Percentiles rank a stretch among this genome's conserved stretches.
These are phyloP conservation scores for Erpornis zantholeuca DNA, from an alignment of 2,113 vertebrate genomes.

Conservation along the genomic window DNA sequence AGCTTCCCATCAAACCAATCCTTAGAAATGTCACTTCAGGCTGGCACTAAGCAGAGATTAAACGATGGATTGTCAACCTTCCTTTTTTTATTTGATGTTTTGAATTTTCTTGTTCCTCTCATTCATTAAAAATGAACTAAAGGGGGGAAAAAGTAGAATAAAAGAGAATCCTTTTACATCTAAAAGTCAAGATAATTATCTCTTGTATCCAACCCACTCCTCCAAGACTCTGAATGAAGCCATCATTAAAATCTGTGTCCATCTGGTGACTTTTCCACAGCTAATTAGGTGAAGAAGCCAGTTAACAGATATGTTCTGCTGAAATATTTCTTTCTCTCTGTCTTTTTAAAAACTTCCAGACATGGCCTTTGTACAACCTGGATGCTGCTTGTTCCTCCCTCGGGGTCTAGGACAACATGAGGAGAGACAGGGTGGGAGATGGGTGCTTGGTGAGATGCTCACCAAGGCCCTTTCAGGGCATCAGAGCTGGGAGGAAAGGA, in stretches of 20 bases:
- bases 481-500: neutral
- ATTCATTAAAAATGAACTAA: conserved; percentile 77
- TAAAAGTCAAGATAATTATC: conserved; percentile 77
- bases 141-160: neutral
- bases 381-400: neutral
- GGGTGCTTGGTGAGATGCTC: neutral
- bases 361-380: neutral
- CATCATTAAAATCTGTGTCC: conserved; percentile 74
- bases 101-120: conserved; percentile 64
- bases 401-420: neutral
- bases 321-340: neutral
- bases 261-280: conserved; percentile 71
- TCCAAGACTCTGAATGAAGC: conserved; percentile 70
- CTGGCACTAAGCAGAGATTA: conserved; percentile 70
- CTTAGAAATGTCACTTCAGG: conserved; percentile 69
- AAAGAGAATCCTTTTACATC: conserved; percentile 69
- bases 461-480: neutral
- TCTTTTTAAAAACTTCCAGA: neutral
- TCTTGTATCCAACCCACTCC: conserved; percentile 65
- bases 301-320: conserved; percentile 47
- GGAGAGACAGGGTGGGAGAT: neutral
- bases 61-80: conserved; percentile 68
- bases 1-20: conserved; percentile 67
- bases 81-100: conserved; percentile 69
- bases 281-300: conserved; percentile 70